phyloP scores from a whole-genome alignment of 2,113 vertebrate genomes.

The Potamarius usumacintae region DNA sequence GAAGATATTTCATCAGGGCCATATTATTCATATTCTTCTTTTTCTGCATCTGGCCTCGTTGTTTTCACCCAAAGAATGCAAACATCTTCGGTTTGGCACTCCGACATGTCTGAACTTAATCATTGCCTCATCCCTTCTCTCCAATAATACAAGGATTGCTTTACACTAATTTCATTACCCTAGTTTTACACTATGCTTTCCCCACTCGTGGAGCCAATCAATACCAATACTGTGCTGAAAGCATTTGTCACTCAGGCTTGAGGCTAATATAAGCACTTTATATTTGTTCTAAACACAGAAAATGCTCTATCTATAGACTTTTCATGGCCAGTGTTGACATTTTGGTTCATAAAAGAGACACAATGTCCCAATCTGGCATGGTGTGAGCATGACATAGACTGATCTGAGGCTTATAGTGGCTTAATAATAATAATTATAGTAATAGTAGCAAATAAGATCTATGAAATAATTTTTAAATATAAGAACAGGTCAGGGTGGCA shows the following conservation, averaged over 20 bases:
- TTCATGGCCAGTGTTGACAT: too few relatives aligned
- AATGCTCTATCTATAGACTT: neutral
- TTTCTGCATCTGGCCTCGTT: neutral
- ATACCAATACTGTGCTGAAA: constrained; percentile 4
- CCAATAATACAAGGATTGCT: neutral
- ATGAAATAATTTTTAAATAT: neutral
- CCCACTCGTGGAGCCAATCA: neutral
- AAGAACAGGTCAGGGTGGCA: too few relatives aligned
- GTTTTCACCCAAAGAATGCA: neutral
- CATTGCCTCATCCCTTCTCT: neutral
- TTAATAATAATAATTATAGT: neutral
- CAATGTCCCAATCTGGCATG: neutral
- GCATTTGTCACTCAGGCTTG: neutral
- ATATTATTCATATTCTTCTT: neutral
- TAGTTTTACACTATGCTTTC: neutral
- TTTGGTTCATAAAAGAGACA: neutral
- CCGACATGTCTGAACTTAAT: neutral
- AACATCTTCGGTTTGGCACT: neutral
- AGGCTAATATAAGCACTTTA: neutral
- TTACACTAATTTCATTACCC: constrained; percentile 3
- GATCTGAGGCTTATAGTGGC: neutral
- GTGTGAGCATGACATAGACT: neutral
- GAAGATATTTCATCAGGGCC: neutral
- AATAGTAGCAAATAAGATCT: neutral
- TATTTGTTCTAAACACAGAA: neutral